Base-by-base conservation (phyloP, 2,888 invertebrate genomes). In the Diarsia rubi region DNA sequence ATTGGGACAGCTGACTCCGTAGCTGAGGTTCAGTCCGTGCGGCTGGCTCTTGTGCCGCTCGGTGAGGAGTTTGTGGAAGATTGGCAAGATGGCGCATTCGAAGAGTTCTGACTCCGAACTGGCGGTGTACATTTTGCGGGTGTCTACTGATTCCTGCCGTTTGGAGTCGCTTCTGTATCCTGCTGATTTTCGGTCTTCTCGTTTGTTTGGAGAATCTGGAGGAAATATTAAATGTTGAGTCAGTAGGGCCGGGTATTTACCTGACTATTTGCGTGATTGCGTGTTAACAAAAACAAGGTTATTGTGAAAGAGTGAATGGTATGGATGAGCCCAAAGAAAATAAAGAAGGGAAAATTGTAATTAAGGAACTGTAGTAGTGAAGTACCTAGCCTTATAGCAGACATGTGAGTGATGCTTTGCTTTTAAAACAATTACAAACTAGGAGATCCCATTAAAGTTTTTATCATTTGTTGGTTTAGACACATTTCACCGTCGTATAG, bases 1-100 rank as follows among this genome's bases (percentile, higher is more conserved):
- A 97, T 99, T 99, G 45, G 99, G 99, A 93, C 99, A 99, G 90
- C 99, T 99, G 87, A 98, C 98, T 73, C 98, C 98, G 86, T 98
- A 98, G 47, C 97, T 97, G 52, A 98, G 97, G 91, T 98, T 97
- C 31, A 97, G 97, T 71, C 97, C 97, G 70, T 97, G 97, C 9
- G 97, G 97, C 86, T 97, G 97, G 84, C 97, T 97, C 85, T 97
- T 97, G 89, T 98, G 98, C 82, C 98, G 97, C 91, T 98, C 98
- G 5, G 98, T 98, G 68, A 98, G 97, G n/a, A 98, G 97, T 94
- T 99, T 99, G 90, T 99, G 98, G 96, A 99, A 99, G 92, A 99
- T 99, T 21, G 99, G 99, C 88, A 99, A 95, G 86, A 99, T 98
- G 81, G 98, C 98, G 69, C 98, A 97, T 92, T 98, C 98, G 83